Base-by-base conservation (phyloP, 2,113 vertebrate species). In the Ramphastos sulfuratus region DNA sequence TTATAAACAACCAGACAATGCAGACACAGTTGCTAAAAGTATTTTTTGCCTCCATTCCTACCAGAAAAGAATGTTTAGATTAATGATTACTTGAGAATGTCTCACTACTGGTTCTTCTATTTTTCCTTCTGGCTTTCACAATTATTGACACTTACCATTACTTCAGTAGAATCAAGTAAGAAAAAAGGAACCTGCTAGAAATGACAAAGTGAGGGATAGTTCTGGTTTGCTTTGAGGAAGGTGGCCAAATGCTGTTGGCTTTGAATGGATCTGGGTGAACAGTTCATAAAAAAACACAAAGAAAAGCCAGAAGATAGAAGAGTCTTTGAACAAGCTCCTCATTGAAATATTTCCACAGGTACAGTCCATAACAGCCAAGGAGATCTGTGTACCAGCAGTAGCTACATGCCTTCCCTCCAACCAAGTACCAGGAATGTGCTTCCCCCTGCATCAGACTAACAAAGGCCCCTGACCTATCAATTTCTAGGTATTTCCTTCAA, bases 401-500 rank as follows among this genome's bases (percentile, higher is more conserved):
- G 90, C 66, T 69, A 31, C 79, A 82, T 50, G 50, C 35, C 86
- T 94, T 82, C 52, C 66, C 28, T 28, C 52, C 20, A 83, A 82
- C 35, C 35, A 77, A 93, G 70, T 56, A 76, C 93, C 90, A 96
- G 95, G 95, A 96, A 94, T 93, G 95, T 87, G 80, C 76, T 94
- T 88, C 65, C 82, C 92, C 63, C 94, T 60, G 23, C 87, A 95
- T 92, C 95, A 92, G 92, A 94, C 91, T 95, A 94, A 97, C 95
- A 96, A 92, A 84, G 97, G 87, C 96, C 98, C 97, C 94, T 98
- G 98, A 98, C 97, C 97, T 97, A 96, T 96, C 97, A 97, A 96
- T 98, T 98, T 97, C 97, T 97, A 97, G 97, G 98, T 97, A 98
- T 98, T 98, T 98, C 98, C 98, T 98, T 93, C 96, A 75, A 90